These are phyloP conservation scores for Ceramica pisi DNA, from an alignment of 2,888 invertebrate species.

Conservation along the genomic window DNA sequence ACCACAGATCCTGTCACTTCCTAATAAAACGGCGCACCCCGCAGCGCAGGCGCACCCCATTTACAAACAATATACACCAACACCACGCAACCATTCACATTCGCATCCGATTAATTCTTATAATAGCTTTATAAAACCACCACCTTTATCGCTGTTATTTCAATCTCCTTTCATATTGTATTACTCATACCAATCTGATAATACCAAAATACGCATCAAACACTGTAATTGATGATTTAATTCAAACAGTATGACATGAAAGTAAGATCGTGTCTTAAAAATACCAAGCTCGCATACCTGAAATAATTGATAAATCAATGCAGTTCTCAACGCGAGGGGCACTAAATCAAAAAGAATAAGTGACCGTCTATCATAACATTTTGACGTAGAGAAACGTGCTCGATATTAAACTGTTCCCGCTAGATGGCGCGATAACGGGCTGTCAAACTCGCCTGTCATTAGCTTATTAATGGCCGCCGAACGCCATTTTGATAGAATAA, in stretches of 20 bases:
- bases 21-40: slow-evolving; percentile 77
- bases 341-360: slow-evolving; percentile 88
- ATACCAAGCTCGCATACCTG: slow-evolving; percentile 87
- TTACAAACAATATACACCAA: slow-evolving; percentile 89
- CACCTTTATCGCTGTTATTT: slow-evolving; percentile 59
- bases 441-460: slow-evolving; percentile 89
- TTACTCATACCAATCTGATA: slow-evolving; percentile 87
- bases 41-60: slow-evolving; percentile 80
- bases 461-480: slow-evolving; percentile 86
- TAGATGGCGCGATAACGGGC: slow-evolving; percentile 89
- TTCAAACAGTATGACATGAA: slow-evolving; percentile 87
- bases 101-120: slow-evolving; percentile 72
- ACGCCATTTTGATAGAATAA: slow-evolving; percentile 83
- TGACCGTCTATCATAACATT: slow-evolving; percentile 86
- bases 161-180: slow-evolving; percentile 68
- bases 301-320: slow-evolving; percentile 91
- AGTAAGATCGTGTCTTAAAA: slow-evolving; percentile 88
- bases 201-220: slow-evolving; percentile 81
- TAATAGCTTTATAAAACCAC: slow-evolving; percentile 65
- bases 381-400: slow-evolving; percentile 87
- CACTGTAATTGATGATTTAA: slow-evolving; percentile 88
- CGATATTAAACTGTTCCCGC: slow-evolving; percentile 87
- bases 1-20: slow-evolving; percentile 71
- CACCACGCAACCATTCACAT: slow-evolving; percentile 73
- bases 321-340: slow-evolving; percentile 84